A percentile compares a stretch with the other conserved stretches of the same genome.
Conservation (phyloP, 2,888 invertebrate genomes). For the Itoplectis maculator region DNA sequence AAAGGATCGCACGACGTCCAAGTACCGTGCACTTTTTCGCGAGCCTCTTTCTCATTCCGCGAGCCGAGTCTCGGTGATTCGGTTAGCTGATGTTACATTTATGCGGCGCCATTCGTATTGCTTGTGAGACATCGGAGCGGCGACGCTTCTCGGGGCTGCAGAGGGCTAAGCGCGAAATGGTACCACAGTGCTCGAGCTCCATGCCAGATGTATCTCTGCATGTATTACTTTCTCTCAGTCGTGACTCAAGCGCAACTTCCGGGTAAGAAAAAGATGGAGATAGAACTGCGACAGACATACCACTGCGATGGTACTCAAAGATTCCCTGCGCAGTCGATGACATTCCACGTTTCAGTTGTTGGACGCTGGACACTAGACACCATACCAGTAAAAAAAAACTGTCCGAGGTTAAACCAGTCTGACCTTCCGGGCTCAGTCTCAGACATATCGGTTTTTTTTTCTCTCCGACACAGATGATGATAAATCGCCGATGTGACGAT, state of each 20-base stretch:
- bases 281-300: conserved; percentile 71
- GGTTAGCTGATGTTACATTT: conserved; percentile 1
- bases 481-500: background rate
- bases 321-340: conserved; percentile 51
- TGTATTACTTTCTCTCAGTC: conserved; percentile 77
- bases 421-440: conserved; percentile 33
- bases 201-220: conserved; percentile 56
- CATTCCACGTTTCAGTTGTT: conserved; percentile 23
- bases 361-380: background rate
- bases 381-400: background rate
- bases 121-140: conserved; percentile 61
- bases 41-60: background rate
- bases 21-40: background rate
- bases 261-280: conserved; percentile 73
- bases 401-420: background rate
- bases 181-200: conserved; percentile 60
- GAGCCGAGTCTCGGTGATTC: background rate
- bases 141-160: conserved; percentile 16
- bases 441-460: background rate
- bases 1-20: background rate
- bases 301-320: conserved; percentile 10
- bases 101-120: conserved; percentile 11
- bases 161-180: conserved; percentile 39
- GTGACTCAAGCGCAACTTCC: conserved; percentile 75
- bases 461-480: background rate